Percentiles rank a stretch among this genome's conserved stretches.
Evolutionary conservation across 2,113 vertebrate species (phyloP).

Genomic region (Ctenodactylus gundi): DNA sequence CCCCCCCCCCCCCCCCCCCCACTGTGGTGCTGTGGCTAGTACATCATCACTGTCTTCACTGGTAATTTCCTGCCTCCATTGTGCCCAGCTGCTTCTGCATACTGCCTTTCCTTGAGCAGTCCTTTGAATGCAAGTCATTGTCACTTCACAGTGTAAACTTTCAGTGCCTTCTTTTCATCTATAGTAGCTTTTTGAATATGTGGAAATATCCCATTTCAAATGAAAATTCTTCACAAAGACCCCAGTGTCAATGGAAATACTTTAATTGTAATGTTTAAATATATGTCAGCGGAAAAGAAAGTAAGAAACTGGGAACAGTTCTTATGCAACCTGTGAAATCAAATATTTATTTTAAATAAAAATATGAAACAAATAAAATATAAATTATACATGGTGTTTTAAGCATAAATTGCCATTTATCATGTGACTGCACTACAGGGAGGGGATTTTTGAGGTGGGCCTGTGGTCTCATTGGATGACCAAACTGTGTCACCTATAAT

Average conservation of each 20-base stretch:
- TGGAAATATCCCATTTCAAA: neutral
- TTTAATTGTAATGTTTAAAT: slow-evolving; percentile 20
- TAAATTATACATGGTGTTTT: slow-evolving; percentile 6
- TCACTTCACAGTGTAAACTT: neutral
- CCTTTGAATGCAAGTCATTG: neutral
- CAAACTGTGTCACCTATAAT: neutral
- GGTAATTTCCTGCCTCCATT: neutral
- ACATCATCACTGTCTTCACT: neutral
- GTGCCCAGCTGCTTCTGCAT: neutral
- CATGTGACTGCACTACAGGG: neutral
- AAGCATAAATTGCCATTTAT: neutral
- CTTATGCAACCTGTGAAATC: neutral
- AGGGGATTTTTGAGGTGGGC: neutral
- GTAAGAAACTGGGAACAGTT: neutral
- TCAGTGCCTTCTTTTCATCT: neutral
- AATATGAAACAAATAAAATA: neutral
- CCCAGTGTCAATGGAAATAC: neutral
- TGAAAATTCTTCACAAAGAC: neutral
- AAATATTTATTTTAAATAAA: neutral
- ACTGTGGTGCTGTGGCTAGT: neutral
- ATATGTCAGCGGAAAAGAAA: neutral
- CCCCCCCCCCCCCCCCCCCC: too few relatives aligned
- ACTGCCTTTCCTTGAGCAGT: neutral
- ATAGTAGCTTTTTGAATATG: neutral
- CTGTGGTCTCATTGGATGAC: neutral